These are phyloP conservation scores for Conomelus anceps DNA, from an alignment of 2,888 invertebrate species.

Conservation along the genomic window DNA sequence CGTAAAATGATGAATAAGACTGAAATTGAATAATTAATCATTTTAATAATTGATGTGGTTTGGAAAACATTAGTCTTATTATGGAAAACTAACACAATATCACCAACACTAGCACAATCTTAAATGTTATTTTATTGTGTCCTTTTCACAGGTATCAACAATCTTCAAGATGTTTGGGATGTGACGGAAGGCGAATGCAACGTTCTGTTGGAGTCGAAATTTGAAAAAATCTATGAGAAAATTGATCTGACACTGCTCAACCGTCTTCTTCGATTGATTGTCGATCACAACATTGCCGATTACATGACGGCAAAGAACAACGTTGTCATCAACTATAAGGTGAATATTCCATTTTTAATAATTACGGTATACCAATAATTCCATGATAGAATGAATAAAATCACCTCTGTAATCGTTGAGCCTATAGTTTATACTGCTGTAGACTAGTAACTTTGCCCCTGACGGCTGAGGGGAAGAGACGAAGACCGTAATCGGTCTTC, in stretches of 20 bases:
- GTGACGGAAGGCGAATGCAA: constrained; percentile 98
- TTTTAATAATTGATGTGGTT: not conserved
- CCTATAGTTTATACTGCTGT: too few species aligned
- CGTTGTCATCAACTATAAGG: constrained; percentile 99
- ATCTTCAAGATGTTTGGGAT: constrained; percentile 98
- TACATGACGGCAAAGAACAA: constrained; percentile 99
- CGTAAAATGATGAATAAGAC: too few species aligned
- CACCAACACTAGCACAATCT: not conserved
- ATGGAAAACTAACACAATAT: not conserved
- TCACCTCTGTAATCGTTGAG: too few species aligned
- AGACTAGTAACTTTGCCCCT: too few species aligned
- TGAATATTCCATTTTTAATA: constrained; percentile 38
- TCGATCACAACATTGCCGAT: constrained; percentile 99
- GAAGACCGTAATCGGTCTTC: too few species aligned
- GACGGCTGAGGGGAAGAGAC: too few species aligned
- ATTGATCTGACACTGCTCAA: constrained; percentile 97
- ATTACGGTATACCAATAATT: too few species aligned
- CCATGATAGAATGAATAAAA: too few species aligned
- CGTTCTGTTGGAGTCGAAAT: constrained; percentile 91
- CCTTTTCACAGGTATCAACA: constrained; percentile 70
- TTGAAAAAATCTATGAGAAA: constrained; percentile 99
- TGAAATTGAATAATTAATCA: too few species aligned
- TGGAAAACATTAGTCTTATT: not conserved
- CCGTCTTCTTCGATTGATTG: constrained; percentile 89
- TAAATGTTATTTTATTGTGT: not conserved